Conservation (phyloP, 2,797 vertebrate genomes). For the Lepilemur septentrionalis region DNA sequence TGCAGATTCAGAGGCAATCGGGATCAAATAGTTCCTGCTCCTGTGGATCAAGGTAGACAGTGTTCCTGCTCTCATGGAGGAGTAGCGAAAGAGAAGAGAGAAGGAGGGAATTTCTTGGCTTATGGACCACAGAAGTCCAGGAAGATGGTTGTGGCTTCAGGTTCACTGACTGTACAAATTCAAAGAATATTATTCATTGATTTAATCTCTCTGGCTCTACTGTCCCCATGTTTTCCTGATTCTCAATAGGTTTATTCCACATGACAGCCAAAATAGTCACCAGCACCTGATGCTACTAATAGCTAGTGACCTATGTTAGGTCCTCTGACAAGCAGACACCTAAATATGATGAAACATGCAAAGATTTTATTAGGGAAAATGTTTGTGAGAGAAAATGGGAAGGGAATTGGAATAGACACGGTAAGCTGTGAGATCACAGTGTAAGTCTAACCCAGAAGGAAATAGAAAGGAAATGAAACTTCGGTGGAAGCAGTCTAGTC, state of each 20-base stretch:
- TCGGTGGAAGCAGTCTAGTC: background rate
- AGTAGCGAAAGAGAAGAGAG: background rate
- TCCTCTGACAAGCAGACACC: background rate
- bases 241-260: background rate
- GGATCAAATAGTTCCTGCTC: background rate
- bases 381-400: background rate
- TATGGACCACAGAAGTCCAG: background rate
- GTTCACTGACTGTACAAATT: background rate
- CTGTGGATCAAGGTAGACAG: background rate
- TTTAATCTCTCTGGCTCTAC: background rate
- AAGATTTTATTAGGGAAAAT: constrained; percentile 5
- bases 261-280: background rate
- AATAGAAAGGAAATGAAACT: background rate
- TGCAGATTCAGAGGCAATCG: background rate
- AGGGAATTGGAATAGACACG: background rate
- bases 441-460: background rate
- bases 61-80: background rate
- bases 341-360: background rate
- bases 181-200: background rate
- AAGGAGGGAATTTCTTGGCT: background rate
- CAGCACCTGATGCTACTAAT: background rate
- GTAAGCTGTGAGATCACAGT: background rate
- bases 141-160: background rate
- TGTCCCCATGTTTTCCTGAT: background rate
- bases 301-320: background rate